Base-by-base conservation (phyloP, 2,797 vertebrate species). In the Atherinosoma microstoma region DNA sequence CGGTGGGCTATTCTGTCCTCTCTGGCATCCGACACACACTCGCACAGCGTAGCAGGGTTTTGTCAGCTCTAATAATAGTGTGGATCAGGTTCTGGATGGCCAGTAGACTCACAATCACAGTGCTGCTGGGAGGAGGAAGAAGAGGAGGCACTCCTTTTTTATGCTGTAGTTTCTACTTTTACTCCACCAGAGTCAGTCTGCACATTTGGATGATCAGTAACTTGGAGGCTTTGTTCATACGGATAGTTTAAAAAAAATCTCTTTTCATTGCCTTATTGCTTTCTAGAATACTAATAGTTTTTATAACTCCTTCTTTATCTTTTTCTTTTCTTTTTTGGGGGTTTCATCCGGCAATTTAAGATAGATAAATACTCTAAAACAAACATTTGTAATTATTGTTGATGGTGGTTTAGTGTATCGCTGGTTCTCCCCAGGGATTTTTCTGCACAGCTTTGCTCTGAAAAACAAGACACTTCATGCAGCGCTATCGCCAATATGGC, bases 41-140 rank as follows among this genome's bases (percentile, higher is more conserved):
- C 66, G 29, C 60, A 29, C 58, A 60, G 35, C 16, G 54, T 27
- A 32, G 2, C 66, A 0, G 60, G 60, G 65, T 84, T 72, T 90
- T 90, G 89, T 90, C 88, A 70, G 84, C 88, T 91, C 91, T 92
- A 92, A 93, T 84, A 93, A 92, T 93, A 93, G 89, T 27, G 70
- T 20, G 85, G 79, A 75, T 92, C 89, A 64, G 78, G 85, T 91
- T 90, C 78, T 58, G 71, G 64, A 57, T 18, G 35, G 56, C 56
- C 73, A 29, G 67, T 64, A 22, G 56, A 36, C 36, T 34, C 74
- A 78, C 73, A 2, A 29, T 70, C 54, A 24, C 47, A 62, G 65
- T 18, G 1, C 61, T 40, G 67, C 47, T 70, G 58, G 29, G 77
- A 80, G 53, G 75, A 82, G 0, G 70, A 77, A 30, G 67, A 65